Evolutionary conservation across 2,113 vertebrate species (phyloP).

Genomic region (Sprattus sprattus): DNA sequence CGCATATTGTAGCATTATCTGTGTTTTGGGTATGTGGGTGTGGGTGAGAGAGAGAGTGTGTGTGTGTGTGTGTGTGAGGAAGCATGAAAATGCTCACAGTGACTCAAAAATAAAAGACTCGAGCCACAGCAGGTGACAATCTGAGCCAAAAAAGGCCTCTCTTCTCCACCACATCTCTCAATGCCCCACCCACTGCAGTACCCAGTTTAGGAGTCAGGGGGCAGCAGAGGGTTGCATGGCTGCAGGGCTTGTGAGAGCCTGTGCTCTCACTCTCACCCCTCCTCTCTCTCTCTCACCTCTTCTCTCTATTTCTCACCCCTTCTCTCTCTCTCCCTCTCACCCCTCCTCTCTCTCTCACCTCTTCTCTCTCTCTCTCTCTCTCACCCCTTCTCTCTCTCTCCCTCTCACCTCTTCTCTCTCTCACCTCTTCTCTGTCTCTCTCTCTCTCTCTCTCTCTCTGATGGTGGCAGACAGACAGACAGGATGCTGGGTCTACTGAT

Average conservation of each 20-base stretch:
- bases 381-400: neutral
- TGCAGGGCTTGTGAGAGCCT: neutral
- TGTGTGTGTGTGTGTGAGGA: no score
- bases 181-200: constrained; percentile 51
- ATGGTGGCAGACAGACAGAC: constrained; percentile 17
- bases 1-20: neutral
- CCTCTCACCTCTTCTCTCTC: neutral
- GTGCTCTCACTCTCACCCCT: neutral
- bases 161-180: constrained; percentile 38
- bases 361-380: neutral
- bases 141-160: constrained; percentile 3
- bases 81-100: neutral
- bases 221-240: constrained; percentile 42
- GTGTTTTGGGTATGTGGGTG: neutral
- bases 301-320: no score
- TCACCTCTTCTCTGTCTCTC: no score
- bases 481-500: constrained; percentile 21
- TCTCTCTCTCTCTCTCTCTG: neutral
- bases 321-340: neutral
- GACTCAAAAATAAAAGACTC: neutral
- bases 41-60: neutral
- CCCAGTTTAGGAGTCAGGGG: constrained; percentile 48
- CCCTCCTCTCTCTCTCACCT: no score
- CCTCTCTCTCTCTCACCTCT: no score
- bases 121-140: neutral